A percentile compares a stretch with the other conserved stretches of the same genome.
phyloP scores from a whole-genome alignment of 2,113 vertebrate species.

The Gopherus evgoodei region DNA sequence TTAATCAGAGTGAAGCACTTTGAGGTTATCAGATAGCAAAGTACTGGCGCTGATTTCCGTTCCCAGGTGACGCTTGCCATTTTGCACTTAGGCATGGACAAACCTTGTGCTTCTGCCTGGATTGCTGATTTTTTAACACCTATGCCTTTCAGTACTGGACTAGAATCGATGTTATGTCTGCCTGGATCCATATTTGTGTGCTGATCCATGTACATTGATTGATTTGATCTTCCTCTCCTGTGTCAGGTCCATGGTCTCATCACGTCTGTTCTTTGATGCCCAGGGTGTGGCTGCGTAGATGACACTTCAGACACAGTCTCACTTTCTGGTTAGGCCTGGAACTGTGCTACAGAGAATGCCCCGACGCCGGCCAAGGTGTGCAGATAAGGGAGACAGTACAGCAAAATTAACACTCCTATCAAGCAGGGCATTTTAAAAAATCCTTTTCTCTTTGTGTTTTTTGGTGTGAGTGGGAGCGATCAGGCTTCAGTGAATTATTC shows the following conservation, averaged over 20 bases:
- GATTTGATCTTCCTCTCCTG: not conserved
- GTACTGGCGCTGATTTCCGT: not conserved
- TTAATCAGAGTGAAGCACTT: not conserved
- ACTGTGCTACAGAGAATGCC: no score
- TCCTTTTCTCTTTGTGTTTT: not conserved
- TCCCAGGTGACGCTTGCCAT: no score
- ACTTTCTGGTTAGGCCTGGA: not conserved
- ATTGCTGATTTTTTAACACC: no score
- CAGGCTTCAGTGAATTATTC: not conserved
- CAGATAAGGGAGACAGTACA: not conserved
- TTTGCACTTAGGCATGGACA: no score
- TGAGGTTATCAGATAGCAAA: not conserved
- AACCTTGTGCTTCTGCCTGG: no score
- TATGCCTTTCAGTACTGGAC: not conserved
- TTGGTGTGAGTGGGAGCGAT: accelerated
- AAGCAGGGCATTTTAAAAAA: not conserved
- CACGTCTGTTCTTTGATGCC: not conserved
- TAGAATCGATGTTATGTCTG: not conserved
- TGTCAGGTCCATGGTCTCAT: not conserved
- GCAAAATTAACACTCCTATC: not conserved
- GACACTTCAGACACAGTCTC: not conserved
- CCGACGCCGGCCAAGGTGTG: not conserved
- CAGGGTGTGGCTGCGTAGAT: not conserved
- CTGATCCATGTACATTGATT: not conserved
- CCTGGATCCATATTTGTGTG: not conserved